These are phyloP conservation scores for Willowsia nigromaculata DNA, from an alignment of 2,888 invertebrate species.

Conservation along the genomic window DNA sequence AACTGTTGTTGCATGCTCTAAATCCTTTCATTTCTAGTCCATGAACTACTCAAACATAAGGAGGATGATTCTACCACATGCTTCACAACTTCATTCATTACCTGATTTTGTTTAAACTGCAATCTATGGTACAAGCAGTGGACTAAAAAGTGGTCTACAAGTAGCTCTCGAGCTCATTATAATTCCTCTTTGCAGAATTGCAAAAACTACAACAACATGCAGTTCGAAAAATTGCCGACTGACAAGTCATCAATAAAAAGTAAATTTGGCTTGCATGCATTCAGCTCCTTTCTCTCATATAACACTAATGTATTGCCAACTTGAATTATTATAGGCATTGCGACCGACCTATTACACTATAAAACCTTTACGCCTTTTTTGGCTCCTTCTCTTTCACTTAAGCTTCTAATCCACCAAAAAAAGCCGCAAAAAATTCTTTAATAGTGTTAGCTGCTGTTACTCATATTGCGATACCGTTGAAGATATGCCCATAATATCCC, in stretches of 20 bases:
- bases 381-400: conserved; percentile 37
- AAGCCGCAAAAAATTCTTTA: background rate
- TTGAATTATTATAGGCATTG: background rate
- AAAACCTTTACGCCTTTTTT: conserved; percentile 52
- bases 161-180: too few species aligned
- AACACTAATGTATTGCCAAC: background rate
- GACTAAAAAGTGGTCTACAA: too few species aligned
- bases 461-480: too few species aligned
- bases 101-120: too few species aligned
- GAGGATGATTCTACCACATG: too few species aligned
- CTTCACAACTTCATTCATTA: too few species aligned
- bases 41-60: too few species aligned
- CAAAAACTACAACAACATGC: background rate
- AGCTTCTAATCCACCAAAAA: background rate
- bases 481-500: too few species aligned
- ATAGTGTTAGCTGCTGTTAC: background rate
- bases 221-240: background rate
- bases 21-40: too few species aligned
- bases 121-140: too few species aligned
- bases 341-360: conserved; percentile 7
- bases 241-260: conserved; percentile 60
- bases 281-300: background rate
- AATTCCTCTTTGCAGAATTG: background rate
- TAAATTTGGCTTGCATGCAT: conserved; percentile 3
- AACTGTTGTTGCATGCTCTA: too few species aligned